A percentile compares a stretch with the other conserved stretches of the same genome.
Conservation (phyloP, 2,797 vertebrate species). For the Miichthys miiuy region DNA sequence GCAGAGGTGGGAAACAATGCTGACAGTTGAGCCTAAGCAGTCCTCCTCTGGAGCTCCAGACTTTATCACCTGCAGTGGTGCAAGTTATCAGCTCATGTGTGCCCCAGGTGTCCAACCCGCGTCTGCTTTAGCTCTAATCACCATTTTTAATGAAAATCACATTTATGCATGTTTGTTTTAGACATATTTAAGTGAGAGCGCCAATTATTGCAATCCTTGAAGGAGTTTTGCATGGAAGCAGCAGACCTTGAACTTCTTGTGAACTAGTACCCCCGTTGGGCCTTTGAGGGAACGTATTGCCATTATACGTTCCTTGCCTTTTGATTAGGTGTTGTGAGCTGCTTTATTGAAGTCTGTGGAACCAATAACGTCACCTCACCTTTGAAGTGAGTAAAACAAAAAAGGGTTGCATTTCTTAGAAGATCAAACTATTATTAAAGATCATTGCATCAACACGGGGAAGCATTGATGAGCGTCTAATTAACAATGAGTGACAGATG, state of each 20-base stretch:
- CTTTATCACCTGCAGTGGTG: conserved; percentile 50
- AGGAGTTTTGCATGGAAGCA: conserved; percentile 31
- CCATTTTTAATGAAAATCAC: conserved; percentile 33
- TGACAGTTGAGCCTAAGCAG: conserved; percentile 67
- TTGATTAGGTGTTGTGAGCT: conserved; percentile 56
- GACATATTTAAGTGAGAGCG: conserved; percentile 13
- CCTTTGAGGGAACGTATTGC: conserved; percentile 18
- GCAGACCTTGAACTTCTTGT: conserved; percentile 60
- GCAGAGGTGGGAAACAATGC: conserved; percentile 36
- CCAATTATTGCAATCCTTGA: conserved; percentile 9
- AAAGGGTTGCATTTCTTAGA: conserved; percentile 34
- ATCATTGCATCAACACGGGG: conserved; percentile 24
- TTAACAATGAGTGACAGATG: conserved; percentile 58
- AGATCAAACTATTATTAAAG: conserved; percentile 43
- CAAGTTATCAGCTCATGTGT: conserved; percentile 47
- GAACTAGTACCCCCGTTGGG: conserved; percentile 47
- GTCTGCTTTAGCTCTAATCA: conserved; percentile 47
- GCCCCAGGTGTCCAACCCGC: conserved; percentile 34
- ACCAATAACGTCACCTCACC: conserved; percentile 24
- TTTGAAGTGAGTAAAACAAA: conserved; percentile 59
- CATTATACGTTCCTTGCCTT: conserved; percentile 34
- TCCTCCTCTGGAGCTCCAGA: conserved; percentile 34
- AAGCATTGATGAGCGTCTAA: conserved; percentile 42
- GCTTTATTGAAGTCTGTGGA: conserved; percentile 56
- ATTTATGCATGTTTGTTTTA: conserved; percentile 29